These are phyloP conservation scores for Pantala flavescens DNA, from an alignment of 1,140 invertebrate species.

Conservation along the genomic window DNA sequence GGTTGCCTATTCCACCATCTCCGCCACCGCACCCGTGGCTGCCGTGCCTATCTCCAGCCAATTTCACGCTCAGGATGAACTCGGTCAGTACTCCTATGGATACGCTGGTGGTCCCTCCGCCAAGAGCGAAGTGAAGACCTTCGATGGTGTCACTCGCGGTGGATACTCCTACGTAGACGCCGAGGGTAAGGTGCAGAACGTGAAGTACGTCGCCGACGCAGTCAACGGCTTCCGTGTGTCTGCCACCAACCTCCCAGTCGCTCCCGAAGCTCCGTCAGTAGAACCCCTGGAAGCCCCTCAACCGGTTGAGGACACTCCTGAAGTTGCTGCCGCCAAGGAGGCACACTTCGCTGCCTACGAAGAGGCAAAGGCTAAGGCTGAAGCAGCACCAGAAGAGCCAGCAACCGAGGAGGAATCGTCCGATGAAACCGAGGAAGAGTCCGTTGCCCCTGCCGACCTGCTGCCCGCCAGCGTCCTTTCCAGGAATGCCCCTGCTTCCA, in stretches of 20 bases:
- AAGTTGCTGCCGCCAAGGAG: slow-evolving; percentile 27
- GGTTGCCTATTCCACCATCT: slow-evolving; percentile 27
- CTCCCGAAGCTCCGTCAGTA: slow-evolving; percentile 23
- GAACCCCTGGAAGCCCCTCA: slow-evolving; percentile 17
- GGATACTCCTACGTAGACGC: slow-evolving; percentile 41
- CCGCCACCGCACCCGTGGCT: slow-evolving; percentile 29
- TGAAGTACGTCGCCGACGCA: slow-evolving; percentile 25
- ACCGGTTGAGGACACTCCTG: slow-evolving; percentile 23
- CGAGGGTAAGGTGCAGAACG: slow-evolving; percentile 32
- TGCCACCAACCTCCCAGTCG: slow-evolving; percentile 26
- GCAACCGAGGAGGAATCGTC: background rate
- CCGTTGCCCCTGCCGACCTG: background rate
- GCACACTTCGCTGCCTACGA: slow-evolving; percentile 25
- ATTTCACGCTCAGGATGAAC: slow-evolving; percentile 31
- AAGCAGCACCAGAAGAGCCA: background rate
- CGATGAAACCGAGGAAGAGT: background rate
- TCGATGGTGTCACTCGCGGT: slow-evolving; percentile 28
- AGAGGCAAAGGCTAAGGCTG: slow-evolving; percentile 23
- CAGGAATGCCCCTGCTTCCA: background rate
- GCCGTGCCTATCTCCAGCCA: slow-evolving; percentile 29
- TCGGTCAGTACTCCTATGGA: slow-evolving; percentile 30
- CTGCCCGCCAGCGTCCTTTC: background rate
- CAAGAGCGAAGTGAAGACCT: slow-evolving; percentile 29
- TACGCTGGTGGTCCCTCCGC: slow-evolving; percentile 27
- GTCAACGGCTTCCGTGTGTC: slow-evolving; percentile 26